Percentiles rank a stretch among this genome's conserved stretches.
These are phyloP conservation scores for Goniozus legneri DNA, from an alignment of 1,140 invertebrate species.

Conservation along the genomic window DNA sequence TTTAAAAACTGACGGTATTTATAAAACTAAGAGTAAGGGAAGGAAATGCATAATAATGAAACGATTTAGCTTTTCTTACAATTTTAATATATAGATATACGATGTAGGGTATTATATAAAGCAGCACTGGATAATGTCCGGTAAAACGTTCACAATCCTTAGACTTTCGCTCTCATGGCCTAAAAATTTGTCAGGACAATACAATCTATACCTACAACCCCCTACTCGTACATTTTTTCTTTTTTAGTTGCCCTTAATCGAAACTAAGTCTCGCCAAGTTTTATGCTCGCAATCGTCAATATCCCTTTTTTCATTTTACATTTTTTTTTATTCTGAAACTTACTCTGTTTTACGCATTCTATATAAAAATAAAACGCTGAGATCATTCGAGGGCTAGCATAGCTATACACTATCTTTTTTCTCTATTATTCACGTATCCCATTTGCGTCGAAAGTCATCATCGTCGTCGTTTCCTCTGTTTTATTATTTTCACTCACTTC, in stretches of 20 bases:
- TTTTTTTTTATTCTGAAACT: conserved; percentile 23
- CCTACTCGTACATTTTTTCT: not conserved
- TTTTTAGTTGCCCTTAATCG: too few relatives aligned
- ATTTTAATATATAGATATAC: conserved; percentile 40
- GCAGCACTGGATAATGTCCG: conserved; percentile 43
- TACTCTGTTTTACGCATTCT: conserved; percentile 38
- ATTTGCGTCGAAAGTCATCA: too few relatives aligned
- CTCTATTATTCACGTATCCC: too few relatives aligned
- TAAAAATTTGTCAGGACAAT: conserved; percentile 29
- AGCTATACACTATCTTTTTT: conserved; percentile 35
- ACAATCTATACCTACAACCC: conserved; percentile 22
- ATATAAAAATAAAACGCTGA: conserved; percentile 53
- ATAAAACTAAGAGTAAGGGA: too few relatives aligned
- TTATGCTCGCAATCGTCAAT: too few relatives aligned
- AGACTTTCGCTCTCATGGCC: conserved; percentile 33
- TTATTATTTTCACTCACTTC: conserved; percentile 9
- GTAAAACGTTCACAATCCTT: conserved; percentile 40
- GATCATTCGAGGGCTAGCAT: conserved; percentile 40
- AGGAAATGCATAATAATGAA: too few relatives aligned
- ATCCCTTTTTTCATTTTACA: conserved; percentile 8
- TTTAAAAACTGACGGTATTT: too few relatives aligned
- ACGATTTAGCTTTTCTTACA: too few relatives aligned
- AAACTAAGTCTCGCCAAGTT: not conserved
- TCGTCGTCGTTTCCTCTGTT: conserved; percentile 9
- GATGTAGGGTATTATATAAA: conserved; percentile 50